A percentile compares a stretch with the other conserved stretches of the same genome.
Evolutionary conservation across 2,888 invertebrate genomes (phyloP).

Genomic region (Aricia artaxerxes): DNA sequence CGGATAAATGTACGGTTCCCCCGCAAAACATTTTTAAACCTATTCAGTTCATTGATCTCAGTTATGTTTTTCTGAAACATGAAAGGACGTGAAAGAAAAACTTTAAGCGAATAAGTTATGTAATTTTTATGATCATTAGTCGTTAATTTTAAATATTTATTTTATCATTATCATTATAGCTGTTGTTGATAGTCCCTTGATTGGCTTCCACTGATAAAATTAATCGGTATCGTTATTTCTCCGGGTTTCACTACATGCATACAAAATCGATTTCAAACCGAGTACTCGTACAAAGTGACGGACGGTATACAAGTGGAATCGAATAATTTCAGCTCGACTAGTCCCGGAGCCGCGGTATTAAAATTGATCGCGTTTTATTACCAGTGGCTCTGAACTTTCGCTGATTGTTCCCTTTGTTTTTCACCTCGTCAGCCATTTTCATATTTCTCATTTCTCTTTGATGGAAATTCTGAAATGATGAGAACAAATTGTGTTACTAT

Average conservation of each 20-base stretch:
- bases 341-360: constrained; percentile 42
- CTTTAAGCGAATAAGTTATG: no score
- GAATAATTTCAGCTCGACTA: constrained; percentile 25
- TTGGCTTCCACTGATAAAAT: no score
- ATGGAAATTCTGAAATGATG: neutral
- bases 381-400: constrained; percentile 41
- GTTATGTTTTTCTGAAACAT: no score
- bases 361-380: constrained; percentile 49
- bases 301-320: constrained; percentile 7
- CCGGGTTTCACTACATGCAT: neutral
- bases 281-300: neutral
- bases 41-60: no score
- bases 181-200: no score
- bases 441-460: constrained; percentile 31
- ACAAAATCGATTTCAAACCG: neutral
- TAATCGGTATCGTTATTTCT: neutral
- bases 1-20: no score
- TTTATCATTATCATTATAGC: no score
- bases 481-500: constrained; percentile 15
- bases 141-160: no score
- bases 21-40: no score
- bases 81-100: no score
- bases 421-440: constrained; percentile 32
- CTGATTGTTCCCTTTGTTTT: constrained; percentile 45
- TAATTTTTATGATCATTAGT: no score